These are phyloP conservation scores for Falco naumanni DNA, from an alignment of 2,797 vertebrate species.

Conservation along the genomic window DNA sequence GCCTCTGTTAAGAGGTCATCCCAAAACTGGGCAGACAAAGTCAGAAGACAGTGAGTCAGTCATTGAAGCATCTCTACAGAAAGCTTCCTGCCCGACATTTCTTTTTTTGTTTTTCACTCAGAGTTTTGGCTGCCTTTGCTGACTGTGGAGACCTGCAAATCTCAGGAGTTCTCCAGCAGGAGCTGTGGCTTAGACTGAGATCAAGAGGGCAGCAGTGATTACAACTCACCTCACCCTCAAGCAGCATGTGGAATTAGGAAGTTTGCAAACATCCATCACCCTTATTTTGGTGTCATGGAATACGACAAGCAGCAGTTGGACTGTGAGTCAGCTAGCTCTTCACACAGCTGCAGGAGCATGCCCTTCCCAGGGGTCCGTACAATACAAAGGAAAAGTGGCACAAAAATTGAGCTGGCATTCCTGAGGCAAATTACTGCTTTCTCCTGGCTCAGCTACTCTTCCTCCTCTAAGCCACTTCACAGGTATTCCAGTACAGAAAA, in stretches of 20 bases:
- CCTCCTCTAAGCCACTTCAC: not conserved
- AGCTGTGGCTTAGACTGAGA: conserved; percentile 36
- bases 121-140: conserved; percentile 30
- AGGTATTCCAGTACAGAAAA: conserved; percentile 9
- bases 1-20: not conserved
- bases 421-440: not conserved
- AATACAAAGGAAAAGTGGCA: not conserved
- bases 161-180: conserved; percentile 7
- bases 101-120: conserved; percentile 17
- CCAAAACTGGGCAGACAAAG: not conserved
- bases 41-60: not conserved
- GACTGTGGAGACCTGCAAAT: not conserved
- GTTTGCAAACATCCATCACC: not conserved
- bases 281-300: conserved; percentile 1
- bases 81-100: not conserved
- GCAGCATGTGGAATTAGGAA: conserved; percentile 19
- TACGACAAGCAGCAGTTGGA: not conserved
- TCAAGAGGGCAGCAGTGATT: conserved; percentile 18
- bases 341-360: not conserved
- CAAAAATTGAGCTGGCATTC: not conserved
- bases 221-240: not conserved
- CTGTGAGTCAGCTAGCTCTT: not conserved
- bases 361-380: not conserved
- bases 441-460: not conserved
- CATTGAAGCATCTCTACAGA: not conserved